Base-by-base conservation (phyloP, 1,140 invertebrate species). In the Aphidius gifuensis region DNA sequence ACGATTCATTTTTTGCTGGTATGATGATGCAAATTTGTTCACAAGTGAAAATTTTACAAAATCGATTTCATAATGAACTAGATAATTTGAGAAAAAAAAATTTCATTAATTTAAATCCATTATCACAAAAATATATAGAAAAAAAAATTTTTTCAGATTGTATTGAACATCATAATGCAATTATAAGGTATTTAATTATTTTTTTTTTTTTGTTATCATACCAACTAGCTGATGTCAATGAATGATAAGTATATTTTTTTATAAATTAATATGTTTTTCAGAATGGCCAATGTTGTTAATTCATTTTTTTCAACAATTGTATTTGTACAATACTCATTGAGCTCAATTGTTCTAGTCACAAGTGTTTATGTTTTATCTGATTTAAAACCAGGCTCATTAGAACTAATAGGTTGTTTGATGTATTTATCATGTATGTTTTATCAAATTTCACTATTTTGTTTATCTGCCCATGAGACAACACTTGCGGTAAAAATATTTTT, bases 21-120 rank as follows among this genome's bases (percentile, higher is more conserved):
- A 59, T 59, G 47, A 43, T 59, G 38, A 9, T 59, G 9, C 48
- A 50, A 40, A 43, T 59, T 9, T 59, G 58, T 49, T 39, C 40
- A 7, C 47, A 50, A 50, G 5, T 59, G 1, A 42, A 59, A 23
- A 43, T 59, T 9, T 38, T 59, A 5, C 40, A 59, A 23, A n/a
- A 59, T 11, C 23, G 58, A 0, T 59, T 59, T n/a, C 6, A 42
- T 4, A 38, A 50, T 16, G 43, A 21, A 7, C 9, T 59, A 0
- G 21, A 40, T 6, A 21, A 5, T 8, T 6, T 59, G n/a, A 39
- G 50, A 50, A 42, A 59, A 23, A 11, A 23, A 21, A 11, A 11
- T 47, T 23, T 39, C 1, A 32, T 50, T 5, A 58, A 8, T n/a
- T 6, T 9, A 7, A 11, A 48, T 39, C 9, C 47, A 16, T 38